Percentiles rank a stretch among this genome's conserved stretches.
Evolutionary conservation across 2,113 vertebrate species (phyloP).

Genomic region (Tautogolabrus adspersus): DNA sequence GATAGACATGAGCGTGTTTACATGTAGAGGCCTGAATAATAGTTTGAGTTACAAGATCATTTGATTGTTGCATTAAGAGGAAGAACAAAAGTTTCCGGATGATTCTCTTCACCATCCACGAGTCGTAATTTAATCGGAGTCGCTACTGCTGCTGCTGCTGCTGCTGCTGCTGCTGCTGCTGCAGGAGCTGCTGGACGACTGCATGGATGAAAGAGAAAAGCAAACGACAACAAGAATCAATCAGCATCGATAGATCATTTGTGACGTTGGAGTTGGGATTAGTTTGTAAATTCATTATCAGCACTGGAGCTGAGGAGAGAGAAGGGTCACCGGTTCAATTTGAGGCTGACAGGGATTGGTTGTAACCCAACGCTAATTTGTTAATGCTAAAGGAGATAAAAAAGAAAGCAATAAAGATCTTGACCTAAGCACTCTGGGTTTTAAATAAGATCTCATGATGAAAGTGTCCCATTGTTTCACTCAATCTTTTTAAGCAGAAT

Average conservation of each 20-base stretch:
- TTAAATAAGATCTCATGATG: too few species aligned
- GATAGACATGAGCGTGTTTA: background rate
- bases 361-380: too few species aligned
- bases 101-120: background rate
- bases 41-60: background rate
- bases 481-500: too few species aligned
- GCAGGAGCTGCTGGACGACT: slow-evolving; percentile 77
- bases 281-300: background rate
- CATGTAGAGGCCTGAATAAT: background rate
- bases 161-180: slow-evolving; percentile 65
- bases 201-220: background rate
- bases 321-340: too few species aligned
- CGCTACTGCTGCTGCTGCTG: slow-evolving; percentile 71
- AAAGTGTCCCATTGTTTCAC: too few species aligned
- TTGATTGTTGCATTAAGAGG: background rate
- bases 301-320: too few species aligned
- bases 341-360: too few species aligned
- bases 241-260: background rate
- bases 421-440: too few species aligned
- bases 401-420: too few species aligned
- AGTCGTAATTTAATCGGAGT: slow-evolving; percentile 67
- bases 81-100: background rate
- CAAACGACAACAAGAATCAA: background rate
- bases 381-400: too few species aligned
- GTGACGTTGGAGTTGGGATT: background rate